Conservation (phyloP, 2,888 invertebrate genomes). For the Drosophila lacicola region DNA sequence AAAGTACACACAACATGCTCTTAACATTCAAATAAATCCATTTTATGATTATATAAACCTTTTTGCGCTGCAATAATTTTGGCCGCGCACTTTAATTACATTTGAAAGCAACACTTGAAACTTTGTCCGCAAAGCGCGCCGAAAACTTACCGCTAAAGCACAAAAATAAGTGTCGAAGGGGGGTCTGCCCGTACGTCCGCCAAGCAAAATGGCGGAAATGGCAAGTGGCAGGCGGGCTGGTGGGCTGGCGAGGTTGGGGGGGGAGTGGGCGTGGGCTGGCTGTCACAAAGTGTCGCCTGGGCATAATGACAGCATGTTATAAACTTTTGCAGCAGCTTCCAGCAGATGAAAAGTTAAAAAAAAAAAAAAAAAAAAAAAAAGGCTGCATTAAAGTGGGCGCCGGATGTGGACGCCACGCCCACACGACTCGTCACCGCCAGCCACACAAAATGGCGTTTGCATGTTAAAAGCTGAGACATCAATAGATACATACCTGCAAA, state of each 20-base stretch:
- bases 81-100: constrained; percentile 72
- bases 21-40: constrained; percentile 10
- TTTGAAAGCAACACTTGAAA: constrained; percentile 79
- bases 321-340: constrained; percentile 56
- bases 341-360: constrained; percentile 60
- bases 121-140: constrained; percentile 62
- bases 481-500: constrained; percentile 72
- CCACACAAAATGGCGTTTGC: constrained; percentile 43
- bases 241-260: not conserved
- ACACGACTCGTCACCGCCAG: not conserved
- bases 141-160: constrained; percentile 77
- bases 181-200: constrained; percentile 4
- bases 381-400: constrained; percentile 52
- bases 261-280: constrained; percentile 4
- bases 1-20: not conserved
- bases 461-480: constrained; percentile 44
- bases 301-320: constrained; percentile 79
- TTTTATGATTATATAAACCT: constrained; percentile 55
- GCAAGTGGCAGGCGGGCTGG: constrained; percentile 39
- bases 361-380: constrained; percentile 43
- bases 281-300: constrained; percentile 67
- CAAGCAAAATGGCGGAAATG: constrained; percentile 58
- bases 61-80: constrained; percentile 55
- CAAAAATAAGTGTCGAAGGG: constrained; percentile 71
- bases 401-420: constrained; percentile 54